Percentiles rank a stretch among this genome's conserved stretches.
These are phyloP conservation scores for Araneus ventricosus DNA, from an alignment of 1,140 invertebrate species.

Conservation along the genomic window DNA sequence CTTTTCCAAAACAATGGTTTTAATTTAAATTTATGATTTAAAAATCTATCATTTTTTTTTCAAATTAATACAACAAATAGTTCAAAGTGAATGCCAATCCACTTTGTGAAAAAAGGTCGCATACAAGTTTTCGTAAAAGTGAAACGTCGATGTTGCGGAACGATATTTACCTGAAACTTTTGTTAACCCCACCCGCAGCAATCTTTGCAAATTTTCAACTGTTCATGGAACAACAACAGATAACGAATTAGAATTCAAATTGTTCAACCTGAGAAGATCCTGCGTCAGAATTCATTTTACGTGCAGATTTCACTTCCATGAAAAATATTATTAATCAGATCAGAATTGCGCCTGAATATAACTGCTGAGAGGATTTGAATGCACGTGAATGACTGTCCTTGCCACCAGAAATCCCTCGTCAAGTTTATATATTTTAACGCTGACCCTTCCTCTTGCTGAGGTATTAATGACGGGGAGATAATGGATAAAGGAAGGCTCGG, in stretches of 20 bases:
- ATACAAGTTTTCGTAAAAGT: no score
- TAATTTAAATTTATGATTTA: no score
- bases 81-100: no score
- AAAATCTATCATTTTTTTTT: no score
- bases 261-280: background rate
- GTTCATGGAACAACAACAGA: background rate
- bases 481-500: background rate
- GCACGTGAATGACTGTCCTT: background rate
- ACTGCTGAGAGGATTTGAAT: background rate
- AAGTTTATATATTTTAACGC: conserved; percentile 1
- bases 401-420: background rate
- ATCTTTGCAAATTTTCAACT: no score
- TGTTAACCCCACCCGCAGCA: no score
- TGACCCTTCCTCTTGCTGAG: background rate
- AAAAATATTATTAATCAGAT: background rate
- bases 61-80: no score
- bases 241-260: background rate
- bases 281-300: background rate
- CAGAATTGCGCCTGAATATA: background rate
- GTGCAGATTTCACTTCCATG: background rate
- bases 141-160: no score
- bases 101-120: no score
- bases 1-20: no score
- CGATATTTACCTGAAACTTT: no score
- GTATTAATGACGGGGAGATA: background rate